Percentiles rank a stretch among this genome's conserved stretches.
These are phyloP conservation scores for Drosophila ogumai DNA, from an alignment of 1,140 invertebrate species.

Conservation along the genomic window DNA sequence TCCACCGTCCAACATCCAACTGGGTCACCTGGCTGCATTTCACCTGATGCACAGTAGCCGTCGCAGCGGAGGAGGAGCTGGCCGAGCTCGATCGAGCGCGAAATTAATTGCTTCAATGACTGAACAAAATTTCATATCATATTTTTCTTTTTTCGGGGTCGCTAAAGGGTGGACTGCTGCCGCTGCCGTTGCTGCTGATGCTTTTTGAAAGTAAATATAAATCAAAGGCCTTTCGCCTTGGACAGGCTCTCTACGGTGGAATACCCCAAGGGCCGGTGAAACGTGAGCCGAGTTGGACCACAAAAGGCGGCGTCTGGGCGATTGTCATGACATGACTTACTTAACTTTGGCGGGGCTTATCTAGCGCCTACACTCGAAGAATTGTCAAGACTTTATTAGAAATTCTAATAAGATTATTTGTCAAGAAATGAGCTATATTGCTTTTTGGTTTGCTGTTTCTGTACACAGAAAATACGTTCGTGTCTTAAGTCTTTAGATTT, in stretches of 20 bases:
- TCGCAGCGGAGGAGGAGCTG: neutral
- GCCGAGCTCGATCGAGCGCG: constrained; percentile 6
- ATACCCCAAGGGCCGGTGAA: constrained; percentile 58
- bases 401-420: neutral
- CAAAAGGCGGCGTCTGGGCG: constrained; percentile 59
- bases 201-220: constrained; percentile 75
- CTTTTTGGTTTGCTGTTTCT: neutral
- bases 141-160: constrained; percentile 5
- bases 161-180: constrained; percentile 29
- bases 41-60: constrained; percentile 70
- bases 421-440: neutral
- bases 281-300: constrained; percentile 61
- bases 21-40: constrained; percentile 68
- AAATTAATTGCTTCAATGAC: constrained; percentile 68
- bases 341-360: constrained; percentile 73
- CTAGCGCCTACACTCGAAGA: constrained; percentile 64
- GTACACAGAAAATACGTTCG: constrained; percentile 16
- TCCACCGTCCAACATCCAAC: constrained; percentile 45
- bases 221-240: constrained; percentile 61
- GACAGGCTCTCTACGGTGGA: constrained; percentile 24
- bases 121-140: constrained; percentile 51
- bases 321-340: constrained; percentile 83
- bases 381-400: neutral
- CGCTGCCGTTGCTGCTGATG: constrained; percentile 19
- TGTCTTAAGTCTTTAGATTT: constrained; percentile 44